Evolutionary conservation across 2,797 vertebrate genomes (phyloP), one percentile per base, ranked within the genome.

Genomic region (Acrossocheilus fasciatus): DNA sequence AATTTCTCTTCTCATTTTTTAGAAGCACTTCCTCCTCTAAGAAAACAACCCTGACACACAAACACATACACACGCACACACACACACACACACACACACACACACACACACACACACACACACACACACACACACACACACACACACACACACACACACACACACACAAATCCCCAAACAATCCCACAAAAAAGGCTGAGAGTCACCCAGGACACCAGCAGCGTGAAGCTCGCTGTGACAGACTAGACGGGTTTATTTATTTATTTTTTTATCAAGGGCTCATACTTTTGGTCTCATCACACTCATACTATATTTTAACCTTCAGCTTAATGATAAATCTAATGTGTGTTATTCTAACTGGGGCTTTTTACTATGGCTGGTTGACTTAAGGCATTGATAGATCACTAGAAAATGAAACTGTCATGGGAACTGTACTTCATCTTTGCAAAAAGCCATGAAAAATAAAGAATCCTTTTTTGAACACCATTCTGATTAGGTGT

Each of bases 401-500:
- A 82, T 86, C 11, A 1, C 50, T 41, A 59, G 36, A 59, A 85
- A 72, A 88, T 84, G 66, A 90, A 87, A 68, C 82, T 18, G 50
- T 88, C 82, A 54, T 8, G 39, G 39, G 47, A 70, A 66, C 36
- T 43, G 34, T 66, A 52, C 73, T 47, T 79, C 78, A 72, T 85
- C 57, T 83, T 43, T 30, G 18, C 82, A 15, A 84, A 76, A 39
- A 47, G 12, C 20, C 43, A 79, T 59, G 52, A 73, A 64, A 76
- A 17, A 52, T 34, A 12, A 18, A 39, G 26, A 39, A 64, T 50
- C 17, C 30, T 85, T 26, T 8, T 43, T 43, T 43, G 41, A 43
- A 9, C 82, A 66, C 26, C 26, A 50, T 20, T 73, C 39, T 47
- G 26, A 83, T 50, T 26, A 73, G 20, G 14, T 39, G 72, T 12